phyloP scores from a whole-genome alignment of 92 coral and sea anemone species.

The Zoanthus gigantus region DNA sequence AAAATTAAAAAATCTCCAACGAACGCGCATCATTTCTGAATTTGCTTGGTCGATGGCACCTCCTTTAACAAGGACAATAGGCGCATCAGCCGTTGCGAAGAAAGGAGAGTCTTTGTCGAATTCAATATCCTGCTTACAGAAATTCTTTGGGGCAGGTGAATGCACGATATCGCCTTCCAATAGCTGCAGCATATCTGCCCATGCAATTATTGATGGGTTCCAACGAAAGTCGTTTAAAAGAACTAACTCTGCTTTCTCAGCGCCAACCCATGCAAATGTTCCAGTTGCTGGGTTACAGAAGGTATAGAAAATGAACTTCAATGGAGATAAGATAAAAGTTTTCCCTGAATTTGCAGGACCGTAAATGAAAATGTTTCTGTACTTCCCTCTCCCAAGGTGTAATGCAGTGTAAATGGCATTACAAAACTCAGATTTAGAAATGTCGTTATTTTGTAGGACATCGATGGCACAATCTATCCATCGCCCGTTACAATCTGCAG shows the following conservation, averaged over 20 bases:
- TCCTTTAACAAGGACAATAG: background rate
- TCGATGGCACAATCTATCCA: background rate
- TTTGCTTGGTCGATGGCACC: background rate
- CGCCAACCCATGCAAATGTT: background rate
- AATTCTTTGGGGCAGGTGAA: too few species aligned
- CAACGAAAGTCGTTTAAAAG: too few species aligned
- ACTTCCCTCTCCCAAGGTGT: too few species aligned
- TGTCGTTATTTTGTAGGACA: too few species aligned
- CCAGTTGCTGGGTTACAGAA: background rate
- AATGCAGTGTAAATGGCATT: too few species aligned
- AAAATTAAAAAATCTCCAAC: background rate
- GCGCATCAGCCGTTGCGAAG: background rate
- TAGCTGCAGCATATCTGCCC: too few species aligned
- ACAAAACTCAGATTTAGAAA: too few species aligned
- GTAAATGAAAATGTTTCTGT: too few species aligned
- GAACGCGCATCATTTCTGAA: background rate
- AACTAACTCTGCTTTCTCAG: background rate
- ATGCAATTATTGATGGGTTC: too few species aligned
- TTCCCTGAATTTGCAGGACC: background rate
- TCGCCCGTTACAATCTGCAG: background rate
- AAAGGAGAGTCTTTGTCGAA: background rate
- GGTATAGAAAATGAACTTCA: background rate
- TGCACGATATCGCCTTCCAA: background rate
- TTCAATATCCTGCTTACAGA: background rate
- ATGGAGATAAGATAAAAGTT: background rate